Conservation (phyloP, 2,113 vertebrate species). For the Malurus melanocephalus region DNA sequence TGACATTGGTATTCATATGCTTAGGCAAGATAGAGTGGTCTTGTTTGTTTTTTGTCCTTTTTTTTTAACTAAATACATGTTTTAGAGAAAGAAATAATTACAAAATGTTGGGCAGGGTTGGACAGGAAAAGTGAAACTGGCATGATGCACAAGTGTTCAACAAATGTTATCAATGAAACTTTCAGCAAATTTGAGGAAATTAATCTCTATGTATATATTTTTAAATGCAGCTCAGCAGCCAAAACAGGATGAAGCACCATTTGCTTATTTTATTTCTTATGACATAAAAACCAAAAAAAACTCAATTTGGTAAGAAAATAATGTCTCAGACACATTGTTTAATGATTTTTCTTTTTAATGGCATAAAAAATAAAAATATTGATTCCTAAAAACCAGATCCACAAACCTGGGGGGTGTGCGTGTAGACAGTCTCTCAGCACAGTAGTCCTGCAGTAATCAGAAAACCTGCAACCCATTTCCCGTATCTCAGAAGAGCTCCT, state of each 20-base stretch:
- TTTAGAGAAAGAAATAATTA: not conserved
- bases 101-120: accelerated
- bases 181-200: not conserved
- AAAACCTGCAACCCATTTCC: not conserved
- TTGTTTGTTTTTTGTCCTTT: not conserved
- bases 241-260: not conserved
- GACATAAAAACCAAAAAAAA: not conserved
- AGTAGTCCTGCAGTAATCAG: not conserved
- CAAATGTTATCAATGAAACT: not conserved
- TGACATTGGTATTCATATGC: not conserved
- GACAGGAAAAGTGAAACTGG: not conserved
- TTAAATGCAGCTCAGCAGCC: not conserved
- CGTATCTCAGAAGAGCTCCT: not conserved
- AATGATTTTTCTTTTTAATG: not conserved
- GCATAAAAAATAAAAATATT: not conserved
- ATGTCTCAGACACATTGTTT: not conserved
- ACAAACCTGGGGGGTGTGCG: accelerated
- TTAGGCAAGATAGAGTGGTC: not conserved
- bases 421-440: accelerated
- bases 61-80: not conserved
- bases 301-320: not conserved
- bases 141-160: not conserved
- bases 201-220: not conserved
- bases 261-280: constrained; percentile 15
- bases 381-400: not conserved